Percentiles rank a stretch among this genome's conserved stretches.
phyloP scores from a whole-genome alignment of 2,797 vertebrate species.

The Leptodactylus fallax region DNA sequence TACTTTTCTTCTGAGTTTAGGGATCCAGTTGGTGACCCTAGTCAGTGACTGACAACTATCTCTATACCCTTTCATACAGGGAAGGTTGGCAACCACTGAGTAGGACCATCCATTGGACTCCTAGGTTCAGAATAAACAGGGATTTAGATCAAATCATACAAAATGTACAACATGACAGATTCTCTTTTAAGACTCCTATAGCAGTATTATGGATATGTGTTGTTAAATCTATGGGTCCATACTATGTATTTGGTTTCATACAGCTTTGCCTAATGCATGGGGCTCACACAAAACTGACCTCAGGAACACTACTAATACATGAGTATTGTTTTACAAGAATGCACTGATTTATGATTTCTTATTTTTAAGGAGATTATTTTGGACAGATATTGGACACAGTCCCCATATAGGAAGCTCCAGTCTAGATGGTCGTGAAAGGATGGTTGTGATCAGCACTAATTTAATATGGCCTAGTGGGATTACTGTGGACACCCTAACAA shows the following conservation, averaged over 20 bases:
- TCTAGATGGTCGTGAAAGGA: constrained; percentile 79
- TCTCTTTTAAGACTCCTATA: no score
- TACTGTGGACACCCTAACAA: constrained; percentile 82
- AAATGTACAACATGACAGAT: no score
- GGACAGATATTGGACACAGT: constrained; percentile 84
- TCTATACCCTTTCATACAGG: no score
- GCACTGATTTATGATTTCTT: constrained; percentile 5
- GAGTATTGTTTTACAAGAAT: background rate
- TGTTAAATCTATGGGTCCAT: background rate
- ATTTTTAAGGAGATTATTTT: constrained; percentile 88
- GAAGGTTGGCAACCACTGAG: no score
- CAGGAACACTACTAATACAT: background rate
- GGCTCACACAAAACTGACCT: background rate
- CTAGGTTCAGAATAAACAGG: no score
- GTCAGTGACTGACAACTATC: no score
- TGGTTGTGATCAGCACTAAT: constrained; percentile 76
- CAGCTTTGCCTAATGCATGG: background rate
- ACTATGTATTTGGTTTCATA: background rate
- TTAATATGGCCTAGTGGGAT: constrained; percentile 87
- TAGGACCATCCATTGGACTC: no score
- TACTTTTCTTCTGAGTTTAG: no score
- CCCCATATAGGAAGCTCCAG: constrained; percentile 85
- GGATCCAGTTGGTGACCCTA: no score
- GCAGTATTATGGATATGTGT: background rate
- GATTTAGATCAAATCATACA: no score